phyloP scores from a whole-genome alignment of 1,140 invertebrate species.

The Globodera ellingtonae region DNA sequence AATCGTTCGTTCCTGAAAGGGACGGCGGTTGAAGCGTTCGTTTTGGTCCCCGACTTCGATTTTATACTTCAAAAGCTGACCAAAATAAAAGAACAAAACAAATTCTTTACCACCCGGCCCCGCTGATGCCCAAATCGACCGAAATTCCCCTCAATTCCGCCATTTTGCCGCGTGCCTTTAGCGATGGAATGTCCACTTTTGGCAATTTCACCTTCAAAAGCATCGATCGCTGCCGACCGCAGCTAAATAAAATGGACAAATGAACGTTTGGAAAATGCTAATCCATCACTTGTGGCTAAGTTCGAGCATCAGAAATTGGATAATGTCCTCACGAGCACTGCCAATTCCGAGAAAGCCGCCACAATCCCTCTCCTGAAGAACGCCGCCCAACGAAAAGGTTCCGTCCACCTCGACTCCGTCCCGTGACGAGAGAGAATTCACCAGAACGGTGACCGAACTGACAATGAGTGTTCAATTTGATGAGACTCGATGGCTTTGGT shows the following conservation, averaged over 20 bases:
- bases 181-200: slow-evolving; percentile 2
- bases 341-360: slow-evolving; percentile 5
- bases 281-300: neutral
- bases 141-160: slow-evolving; percentile 6
- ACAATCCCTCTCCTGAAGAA: slow-evolving; percentile 7
- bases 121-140: slow-evolving; percentile 4
- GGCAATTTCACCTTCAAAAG: slow-evolving; percentile 12
- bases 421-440: neutral
- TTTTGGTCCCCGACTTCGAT: too few species aligned
- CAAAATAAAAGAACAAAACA: too few species aligned
- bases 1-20: neutral
- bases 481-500: too few species aligned
- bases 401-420: neutral
- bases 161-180: neutral
- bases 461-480: neutral
- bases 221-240: slow-evolving; percentile 15
- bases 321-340: neutral
- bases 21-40: too few species aligned
- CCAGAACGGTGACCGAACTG: slow-evolving; percentile 8
- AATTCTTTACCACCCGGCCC: neutral
- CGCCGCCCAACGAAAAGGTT: slow-evolving; percentile 23
- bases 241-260: slow-evolving; percentile 9
- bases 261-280: neutral
- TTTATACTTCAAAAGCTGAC: too few species aligned
- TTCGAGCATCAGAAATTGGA: slow-evolving; percentile 9